A percentile compares a stretch with the other conserved stretches of the same genome.
Conservation (phyloP, 2,888 invertebrate genomes). For the Papilio elwesi region DNA sequence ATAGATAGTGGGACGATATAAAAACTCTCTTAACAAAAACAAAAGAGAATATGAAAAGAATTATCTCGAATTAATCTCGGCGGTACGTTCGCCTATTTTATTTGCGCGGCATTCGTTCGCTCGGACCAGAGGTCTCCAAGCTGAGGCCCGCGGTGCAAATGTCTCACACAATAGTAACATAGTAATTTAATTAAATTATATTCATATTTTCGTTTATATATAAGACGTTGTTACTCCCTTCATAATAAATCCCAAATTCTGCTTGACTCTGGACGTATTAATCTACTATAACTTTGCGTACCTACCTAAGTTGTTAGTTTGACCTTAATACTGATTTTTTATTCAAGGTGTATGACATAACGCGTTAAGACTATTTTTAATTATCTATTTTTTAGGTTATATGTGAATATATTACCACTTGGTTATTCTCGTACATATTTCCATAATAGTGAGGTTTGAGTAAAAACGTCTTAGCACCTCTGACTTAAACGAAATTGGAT, state of each 20-base stretch:
- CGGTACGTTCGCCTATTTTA: constrained; percentile 35
- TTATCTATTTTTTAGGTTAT: no score
- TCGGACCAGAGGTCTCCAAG: constrained; percentile 8
- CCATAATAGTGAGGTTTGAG: no score
- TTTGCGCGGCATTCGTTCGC: constrained; percentile 37
- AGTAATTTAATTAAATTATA: background rate
- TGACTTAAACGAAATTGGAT: constrained; percentile 36
- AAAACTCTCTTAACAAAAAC: constrained; percentile 38
- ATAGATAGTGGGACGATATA: constrained; percentile 40
- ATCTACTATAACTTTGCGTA: no score
- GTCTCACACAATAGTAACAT: background rate
- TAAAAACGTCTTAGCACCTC: background rate
- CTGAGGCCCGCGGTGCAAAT: background rate
- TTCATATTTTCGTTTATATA: background rate
- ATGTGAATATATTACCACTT: no score
- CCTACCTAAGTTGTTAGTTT: no score
- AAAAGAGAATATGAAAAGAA: constrained; percentile 38
- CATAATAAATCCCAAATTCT: background rate
- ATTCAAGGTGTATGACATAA: no score
- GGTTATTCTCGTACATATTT: no score
- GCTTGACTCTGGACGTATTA: no score
- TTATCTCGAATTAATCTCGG: constrained; percentile 41
- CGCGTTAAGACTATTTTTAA: no score
- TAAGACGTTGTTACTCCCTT: background rate
- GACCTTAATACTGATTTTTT: no score